These are phyloP conservation scores for Peromyscus maniculatus DNA, from an alignment of 2,113 vertebrate genomes.

Conservation along the genomic window DNA sequence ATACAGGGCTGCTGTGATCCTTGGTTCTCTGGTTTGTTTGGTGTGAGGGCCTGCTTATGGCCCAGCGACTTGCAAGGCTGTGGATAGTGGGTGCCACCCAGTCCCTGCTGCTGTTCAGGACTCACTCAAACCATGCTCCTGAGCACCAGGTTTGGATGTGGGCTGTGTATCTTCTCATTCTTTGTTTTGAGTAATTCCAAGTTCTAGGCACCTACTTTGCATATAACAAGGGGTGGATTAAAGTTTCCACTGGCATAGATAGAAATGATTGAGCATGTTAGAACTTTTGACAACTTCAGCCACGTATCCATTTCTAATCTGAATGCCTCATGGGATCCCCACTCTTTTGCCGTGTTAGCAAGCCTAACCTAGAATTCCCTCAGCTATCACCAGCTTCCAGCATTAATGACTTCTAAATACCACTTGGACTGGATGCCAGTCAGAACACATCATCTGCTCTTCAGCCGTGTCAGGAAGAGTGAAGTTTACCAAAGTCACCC, in stretches of 20 bases:
- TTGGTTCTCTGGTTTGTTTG: background rate
- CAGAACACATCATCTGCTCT: background rate
- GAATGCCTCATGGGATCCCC: slow-evolving; percentile 64
- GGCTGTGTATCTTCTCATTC: background rate
- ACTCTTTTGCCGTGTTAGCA: slow-evolving; percentile 13
- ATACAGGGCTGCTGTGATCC: background rate
- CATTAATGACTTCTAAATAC: background rate
- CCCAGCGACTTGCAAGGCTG: background rate
- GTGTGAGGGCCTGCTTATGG: background rate
- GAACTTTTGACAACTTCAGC: slow-evolving; percentile 65
- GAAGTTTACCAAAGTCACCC: slow-evolving; percentile 72
- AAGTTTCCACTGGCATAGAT: background rate
- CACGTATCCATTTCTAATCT: slow-evolving; percentile 79
- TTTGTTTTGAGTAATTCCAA: background rate
- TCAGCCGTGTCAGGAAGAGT: slow-evolving; percentile 47
- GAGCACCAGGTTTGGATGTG: background rate
- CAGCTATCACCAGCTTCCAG: slow-evolving; percentile 30
- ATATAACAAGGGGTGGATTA: background rate
- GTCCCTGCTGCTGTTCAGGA: background rate
- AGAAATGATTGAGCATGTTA: background rate
- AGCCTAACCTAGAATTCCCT: slow-evolving; percentile 64
- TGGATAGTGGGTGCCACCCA: background rate
- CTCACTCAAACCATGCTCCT: background rate
- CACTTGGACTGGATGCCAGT: background rate
- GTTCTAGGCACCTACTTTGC: background rate